These are phyloP conservation scores for Panthera leo DNA, from an alignment of 2,113 vertebrate genomes.

Conservation along the genomic window DNA sequence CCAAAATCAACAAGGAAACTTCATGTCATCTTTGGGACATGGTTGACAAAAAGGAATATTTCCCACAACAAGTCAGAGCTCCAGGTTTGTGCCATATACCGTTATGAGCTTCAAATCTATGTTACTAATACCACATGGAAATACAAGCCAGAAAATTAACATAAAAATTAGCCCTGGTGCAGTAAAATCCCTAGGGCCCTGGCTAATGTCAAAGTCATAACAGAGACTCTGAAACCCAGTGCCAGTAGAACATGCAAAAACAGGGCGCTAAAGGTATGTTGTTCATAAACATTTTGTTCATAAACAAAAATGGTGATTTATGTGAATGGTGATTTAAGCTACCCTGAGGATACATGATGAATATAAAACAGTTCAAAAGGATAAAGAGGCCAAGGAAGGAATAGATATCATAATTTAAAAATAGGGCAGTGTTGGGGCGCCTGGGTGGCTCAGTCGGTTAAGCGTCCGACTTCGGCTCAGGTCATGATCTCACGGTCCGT, in stretches of 20 bases:
- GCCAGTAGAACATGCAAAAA: neutral
- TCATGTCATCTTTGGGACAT: neutral
- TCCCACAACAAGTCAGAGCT: neutral
- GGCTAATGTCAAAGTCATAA: neutral
- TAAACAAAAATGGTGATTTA: neutral
- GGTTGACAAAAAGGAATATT: neutral
- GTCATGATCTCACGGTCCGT: too few relatives aligned
- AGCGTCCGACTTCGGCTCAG: too few relatives aligned
- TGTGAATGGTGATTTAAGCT: neutral
- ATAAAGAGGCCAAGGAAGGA: neutral
- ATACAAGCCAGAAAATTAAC: neutral
- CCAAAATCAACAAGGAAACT: neutral
- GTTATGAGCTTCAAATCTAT: neutral
- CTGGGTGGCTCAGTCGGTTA: too few relatives aligned
- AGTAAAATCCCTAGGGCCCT: neutral
- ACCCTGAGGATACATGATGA: neutral
- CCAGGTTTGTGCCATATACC: neutral
- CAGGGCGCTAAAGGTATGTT: neutral
- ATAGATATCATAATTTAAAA: neutral
- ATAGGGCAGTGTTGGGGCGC: neutral
- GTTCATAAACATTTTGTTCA: neutral
- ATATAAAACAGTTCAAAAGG: neutral
- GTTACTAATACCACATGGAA: neutral
- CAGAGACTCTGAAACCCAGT: neutral
- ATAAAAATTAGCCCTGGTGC: neutral